Conservation (phyloP, 1,140 invertebrate species). For the Drosophila biarmipes region DNA sequence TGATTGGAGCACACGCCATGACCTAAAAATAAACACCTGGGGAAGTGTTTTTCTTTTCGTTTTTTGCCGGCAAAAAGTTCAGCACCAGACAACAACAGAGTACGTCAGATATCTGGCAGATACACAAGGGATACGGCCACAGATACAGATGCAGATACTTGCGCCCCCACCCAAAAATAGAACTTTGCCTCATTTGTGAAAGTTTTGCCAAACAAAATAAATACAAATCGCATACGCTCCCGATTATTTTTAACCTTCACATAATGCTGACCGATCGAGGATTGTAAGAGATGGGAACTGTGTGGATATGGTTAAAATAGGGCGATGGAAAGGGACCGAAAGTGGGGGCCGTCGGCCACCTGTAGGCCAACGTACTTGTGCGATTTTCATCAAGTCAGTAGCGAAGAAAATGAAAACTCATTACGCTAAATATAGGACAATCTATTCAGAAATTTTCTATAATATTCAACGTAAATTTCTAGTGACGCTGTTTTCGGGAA, state of each 20-base stretch:
- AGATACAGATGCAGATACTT: constrained; percentile 29
- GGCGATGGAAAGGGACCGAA: constrained; percentile 10
- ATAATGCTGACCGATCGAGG: constrained; percentile 37
- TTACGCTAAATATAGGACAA: constrained; percentile 70
- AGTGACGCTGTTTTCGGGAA: constrained; percentile 17
- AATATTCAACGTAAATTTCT: constrained; percentile 31
- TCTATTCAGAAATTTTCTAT: constrained; percentile 47
- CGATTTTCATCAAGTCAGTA: constrained; percentile 26
- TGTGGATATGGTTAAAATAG: neutral
- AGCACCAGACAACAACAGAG: constrained; percentile 65
- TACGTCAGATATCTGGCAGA: constrained; percentile 58
- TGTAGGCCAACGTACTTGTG: constrained; percentile 58
- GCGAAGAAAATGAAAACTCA: constrained; percentile 68
- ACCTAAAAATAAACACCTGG: constrained; percentile 70
- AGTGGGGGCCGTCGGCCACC: constrained; percentile 45
- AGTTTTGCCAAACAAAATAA: constrained; percentile 68
- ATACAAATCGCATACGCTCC: constrained; percentile 48
- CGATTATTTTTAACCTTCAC: constrained; percentile 76
- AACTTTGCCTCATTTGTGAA: constrained; percentile 79
- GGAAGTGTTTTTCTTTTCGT: constrained; percentile 34
- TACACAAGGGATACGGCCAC: constrained; percentile 30
- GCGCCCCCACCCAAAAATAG: constrained; percentile 60
- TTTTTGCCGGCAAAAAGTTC: constrained; percentile 66
- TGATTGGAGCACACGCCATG: constrained; percentile 66
- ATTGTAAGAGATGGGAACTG: neutral